These are phyloP conservation scores for Coregonus sp. DNA, from an alignment of 2,797 vertebrate genomes.

Conservation along the genomic window DNA sequence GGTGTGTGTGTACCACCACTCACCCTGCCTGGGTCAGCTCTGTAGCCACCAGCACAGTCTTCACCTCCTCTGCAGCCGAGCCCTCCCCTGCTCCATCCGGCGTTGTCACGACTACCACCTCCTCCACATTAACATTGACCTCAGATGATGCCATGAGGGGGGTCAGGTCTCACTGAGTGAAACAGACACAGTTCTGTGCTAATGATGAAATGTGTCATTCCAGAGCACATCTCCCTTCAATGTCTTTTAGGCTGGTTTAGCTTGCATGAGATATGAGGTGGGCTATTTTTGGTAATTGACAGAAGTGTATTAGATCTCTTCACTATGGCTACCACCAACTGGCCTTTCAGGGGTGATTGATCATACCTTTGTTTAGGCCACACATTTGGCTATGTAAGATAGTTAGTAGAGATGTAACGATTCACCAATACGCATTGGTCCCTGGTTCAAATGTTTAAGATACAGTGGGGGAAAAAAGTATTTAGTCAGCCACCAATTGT, in stretches of 20 bases:
- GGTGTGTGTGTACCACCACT: constrained; percentile 36
- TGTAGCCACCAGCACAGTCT: constrained; percentile 83
- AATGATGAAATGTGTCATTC: background rate
- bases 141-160: constrained; percentile 80
- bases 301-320: background rate
- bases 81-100: constrained; percentile 72
- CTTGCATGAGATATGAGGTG: background rate
- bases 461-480: too few species aligned
- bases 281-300: background rate
- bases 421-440: too few species aligned
- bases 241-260: background rate
- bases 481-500: too few species aligned
- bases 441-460: too few species aligned
- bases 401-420: too few species aligned
- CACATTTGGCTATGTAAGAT: background rate
- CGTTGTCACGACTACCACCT: constrained; percentile 90
- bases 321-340: too few species aligned
- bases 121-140: constrained; percentile 86
- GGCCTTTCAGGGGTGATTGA: too few species aligned
- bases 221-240: background rate
- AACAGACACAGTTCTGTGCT: background rate
- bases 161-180: background rate
- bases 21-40: constrained; percentile 81
- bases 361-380: too few species aligned
- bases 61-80: constrained; percentile 74